Conservation (phyloP, 2,797 vertebrate genomes). For the Poeciliopsis turneri region DNA sequence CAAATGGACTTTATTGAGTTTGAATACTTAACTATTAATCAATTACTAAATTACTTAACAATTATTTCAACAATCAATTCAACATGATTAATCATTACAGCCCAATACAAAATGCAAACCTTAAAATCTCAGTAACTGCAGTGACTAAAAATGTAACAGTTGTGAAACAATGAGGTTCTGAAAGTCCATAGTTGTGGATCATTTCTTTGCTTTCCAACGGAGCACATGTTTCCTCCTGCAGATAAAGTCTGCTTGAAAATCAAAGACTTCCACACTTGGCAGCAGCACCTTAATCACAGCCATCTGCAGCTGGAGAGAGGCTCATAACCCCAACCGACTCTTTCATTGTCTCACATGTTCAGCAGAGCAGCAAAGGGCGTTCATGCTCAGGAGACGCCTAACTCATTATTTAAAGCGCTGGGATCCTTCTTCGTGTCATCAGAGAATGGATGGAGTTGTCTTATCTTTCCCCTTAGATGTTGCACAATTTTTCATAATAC, state of each 20-base stretch:
- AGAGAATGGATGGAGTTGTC: constrained; percentile 6
- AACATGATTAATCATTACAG: too few relatives aligned
- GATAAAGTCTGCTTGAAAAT: constrained; percentile 73
- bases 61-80: too few relatives aligned
- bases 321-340: constrained; percentile 48
- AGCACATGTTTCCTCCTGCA: constrained; percentile 26
- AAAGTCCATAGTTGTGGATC: not conserved
- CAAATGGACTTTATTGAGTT: too few relatives aligned
- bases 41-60: too few relatives aligned
- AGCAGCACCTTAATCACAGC: constrained; percentile 73
- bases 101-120: not conserved
- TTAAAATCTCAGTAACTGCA: not conserved
- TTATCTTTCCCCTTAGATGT: constrained; percentile 9
- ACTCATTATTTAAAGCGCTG: constrained; percentile 20
- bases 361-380: constrained; percentile 22
- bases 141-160: not conserved
- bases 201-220: not conserved
- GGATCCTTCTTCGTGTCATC: constrained; percentile 9
- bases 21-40: too few relatives aligned
- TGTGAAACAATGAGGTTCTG: not conserved
- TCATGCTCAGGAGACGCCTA: constrained; percentile 14
- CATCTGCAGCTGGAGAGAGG: constrained; percentile 68
- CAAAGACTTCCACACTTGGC: constrained; percentile 79
- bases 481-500: constrained; percentile 11
- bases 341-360: constrained; percentile 57